Base-by-base conservation (phyloP, 2,888 invertebrate species). In the Mallateleia sp. region DNA sequence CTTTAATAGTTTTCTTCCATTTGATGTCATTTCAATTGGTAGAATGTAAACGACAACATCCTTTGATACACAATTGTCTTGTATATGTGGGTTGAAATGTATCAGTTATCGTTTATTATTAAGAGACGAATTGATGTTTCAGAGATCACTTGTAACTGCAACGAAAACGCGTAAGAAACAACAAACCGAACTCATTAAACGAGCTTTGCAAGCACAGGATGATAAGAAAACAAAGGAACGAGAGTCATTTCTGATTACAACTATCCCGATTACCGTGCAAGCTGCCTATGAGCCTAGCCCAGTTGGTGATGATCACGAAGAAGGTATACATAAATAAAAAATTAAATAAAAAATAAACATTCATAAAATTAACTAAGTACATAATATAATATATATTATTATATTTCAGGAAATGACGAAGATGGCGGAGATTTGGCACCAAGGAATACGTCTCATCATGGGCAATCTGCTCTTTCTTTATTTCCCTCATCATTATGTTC, bases 101-200 rank as follows among this genome's bases (percentile, higher is more conserved):
- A 24, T 56, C 28, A 28, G 7, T 28, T 24, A 14, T 52, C 11
- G 9, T 1, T 56, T 56, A 9, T 7, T 32, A 5, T 56, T 3
- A 42, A 38, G 25, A 42, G 24, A 3, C 14, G 14, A 34, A 54
- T 47, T 74, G 47, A 4, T 62, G 87, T 94, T 94, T 22, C 95
- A 98, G 98, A 96, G 98, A 88, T 98, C 99, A 7, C 95, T 99
- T 92, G 99, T 99, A 60, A 99, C 99, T 28, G 99, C 99, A 11
- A 99, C 99, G 0, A 99, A 99, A 95, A 99, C 99, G 0, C 96
- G 99, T 22, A 98, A 99, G 94, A 99, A 99, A 95, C 99, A 99
- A 95, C 99, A 99, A 95, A 99, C 99, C 22, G 99, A 99, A 95
- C 97, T 99, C 83, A 99, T 99, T 79, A 98, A 99, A 92, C 97